phyloP scores from a whole-genome alignment of 2,888 invertebrate species.

The Macrophya alboannulata region DNA sequence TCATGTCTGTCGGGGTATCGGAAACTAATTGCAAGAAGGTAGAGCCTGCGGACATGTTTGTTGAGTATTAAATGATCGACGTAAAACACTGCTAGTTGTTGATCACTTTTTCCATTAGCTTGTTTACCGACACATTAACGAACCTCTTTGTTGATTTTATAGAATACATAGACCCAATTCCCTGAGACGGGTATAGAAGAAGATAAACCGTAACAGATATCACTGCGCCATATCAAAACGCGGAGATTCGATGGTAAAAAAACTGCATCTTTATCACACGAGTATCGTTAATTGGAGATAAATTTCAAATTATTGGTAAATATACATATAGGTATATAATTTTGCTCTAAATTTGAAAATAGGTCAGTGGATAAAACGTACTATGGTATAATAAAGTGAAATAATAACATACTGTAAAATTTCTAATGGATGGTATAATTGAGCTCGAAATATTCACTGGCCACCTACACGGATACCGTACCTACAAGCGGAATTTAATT shows the following conservation, averaged over 20 bases:
- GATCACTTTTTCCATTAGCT: conserved; percentile 56
- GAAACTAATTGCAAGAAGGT: conserved; percentile 22
- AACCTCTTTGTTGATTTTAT: conserved; percentile 38
- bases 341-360: not conserved
- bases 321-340: not conserved
- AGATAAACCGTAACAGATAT: not conserved
- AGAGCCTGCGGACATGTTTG: conserved; percentile 36
- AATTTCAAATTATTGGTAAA: not conserved
- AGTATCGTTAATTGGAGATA: not conserved
- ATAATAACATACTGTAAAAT: not conserved
- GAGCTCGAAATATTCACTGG: conserved; percentile 29
- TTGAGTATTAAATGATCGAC: conserved; percentile 44
- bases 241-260: not conserved
- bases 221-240: not conserved
- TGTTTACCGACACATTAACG: conserved; percentile 43
- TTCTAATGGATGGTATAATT: conserved; percentile 44
- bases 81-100: conserved; percentile 27
- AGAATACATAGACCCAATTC: not conserved
- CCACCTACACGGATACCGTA: not conserved
- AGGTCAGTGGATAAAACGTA: not conserved
- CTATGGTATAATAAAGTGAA: not conserved
- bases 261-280: not conserved
- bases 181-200: not conserved
- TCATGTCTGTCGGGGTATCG: conserved; percentile 1
- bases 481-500: not conserved